phyloP scores from a whole-genome alignment of 2,113 vertebrate species.

The Pluvialis apricaria region DNA sequence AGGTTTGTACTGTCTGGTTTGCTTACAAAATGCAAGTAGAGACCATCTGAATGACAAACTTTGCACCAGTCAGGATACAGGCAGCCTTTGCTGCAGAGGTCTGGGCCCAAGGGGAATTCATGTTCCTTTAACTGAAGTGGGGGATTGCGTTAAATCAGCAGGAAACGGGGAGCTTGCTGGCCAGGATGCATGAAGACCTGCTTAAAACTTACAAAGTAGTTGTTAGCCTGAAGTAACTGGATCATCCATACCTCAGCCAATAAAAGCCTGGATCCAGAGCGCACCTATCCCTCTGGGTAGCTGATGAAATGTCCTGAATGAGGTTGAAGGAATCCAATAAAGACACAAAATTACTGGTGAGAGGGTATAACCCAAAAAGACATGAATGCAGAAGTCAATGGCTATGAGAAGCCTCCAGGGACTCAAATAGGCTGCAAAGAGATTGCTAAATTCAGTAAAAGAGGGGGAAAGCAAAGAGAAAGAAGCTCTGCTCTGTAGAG shows the following conservation, averaged over 20 bases:
- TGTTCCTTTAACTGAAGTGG: neutral
- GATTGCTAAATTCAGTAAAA: neutral
- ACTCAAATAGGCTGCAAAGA: neutral
- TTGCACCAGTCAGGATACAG: neutral
- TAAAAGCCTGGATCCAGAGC: neutral
- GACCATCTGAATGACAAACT: neutral
- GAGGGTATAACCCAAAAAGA: neutral
- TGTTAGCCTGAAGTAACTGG: neutral
- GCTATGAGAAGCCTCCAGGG: neutral
- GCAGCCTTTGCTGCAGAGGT: neutral
- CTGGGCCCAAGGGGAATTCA: neutral
- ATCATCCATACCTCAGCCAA: neutral
- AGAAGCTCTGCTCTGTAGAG: conserved; percentile 5
- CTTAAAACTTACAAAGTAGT: neutral
- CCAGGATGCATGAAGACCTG: neutral
- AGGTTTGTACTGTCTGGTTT: neutral
- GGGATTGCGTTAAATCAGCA: neutral
- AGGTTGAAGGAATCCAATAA: conserved; percentile 1
- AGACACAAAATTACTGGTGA: neutral
- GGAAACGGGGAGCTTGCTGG: neutral
- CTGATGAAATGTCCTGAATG: neutral
- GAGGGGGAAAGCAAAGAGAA: neutral
- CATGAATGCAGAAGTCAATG: neutral
- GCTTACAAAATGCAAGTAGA: neutral
- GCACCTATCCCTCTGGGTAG: neutral